Conservation (phyloP, 2,113 vertebrate genomes). For the Plotosus lineatus region DNA sequence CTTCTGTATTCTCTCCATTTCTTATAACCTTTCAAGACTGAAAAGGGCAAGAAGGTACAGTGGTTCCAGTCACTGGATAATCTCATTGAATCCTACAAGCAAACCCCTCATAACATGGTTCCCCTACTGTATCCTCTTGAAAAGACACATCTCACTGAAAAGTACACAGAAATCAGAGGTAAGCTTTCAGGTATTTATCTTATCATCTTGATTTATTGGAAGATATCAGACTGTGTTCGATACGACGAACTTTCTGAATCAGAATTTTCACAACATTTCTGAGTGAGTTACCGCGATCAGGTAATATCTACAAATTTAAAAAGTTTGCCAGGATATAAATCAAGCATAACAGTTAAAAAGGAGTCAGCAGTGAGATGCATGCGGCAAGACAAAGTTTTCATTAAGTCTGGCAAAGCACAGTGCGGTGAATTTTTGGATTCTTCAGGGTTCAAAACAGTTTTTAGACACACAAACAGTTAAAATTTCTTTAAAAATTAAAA, state of each 20-base stretch:
- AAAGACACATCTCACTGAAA: conserved; percentile 49
- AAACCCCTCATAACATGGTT: neutral
- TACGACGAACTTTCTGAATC: neutral
- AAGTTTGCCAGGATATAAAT: neutral
- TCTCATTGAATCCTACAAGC: conserved; percentile 58
- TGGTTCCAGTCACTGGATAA: conserved; percentile 57
- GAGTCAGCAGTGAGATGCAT: neutral
- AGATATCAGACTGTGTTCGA: neutral
- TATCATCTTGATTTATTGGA: neutral
- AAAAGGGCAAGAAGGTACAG: conserved; percentile 13
- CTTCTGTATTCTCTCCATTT: neutral
- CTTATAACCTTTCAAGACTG: neutral
- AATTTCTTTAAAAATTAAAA: too few relatives aligned
- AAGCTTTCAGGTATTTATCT: neutral
- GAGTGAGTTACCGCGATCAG: neutral
- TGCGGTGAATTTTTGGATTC: too few relatives aligned
- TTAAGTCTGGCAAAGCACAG: too few relatives aligned
- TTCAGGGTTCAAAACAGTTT: too few relatives aligned
- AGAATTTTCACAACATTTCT: neutral
- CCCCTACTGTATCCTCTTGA: conserved; percentile 61
- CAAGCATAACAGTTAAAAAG: neutral
- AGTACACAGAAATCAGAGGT: conserved; percentile 50
- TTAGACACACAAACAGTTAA: too few relatives aligned
- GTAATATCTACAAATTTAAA: neutral
- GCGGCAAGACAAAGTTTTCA: neutral